Base-by-base conservation (phyloP, 2,797 vertebrate species). In the Lycodopsis pacificus region DNA sequence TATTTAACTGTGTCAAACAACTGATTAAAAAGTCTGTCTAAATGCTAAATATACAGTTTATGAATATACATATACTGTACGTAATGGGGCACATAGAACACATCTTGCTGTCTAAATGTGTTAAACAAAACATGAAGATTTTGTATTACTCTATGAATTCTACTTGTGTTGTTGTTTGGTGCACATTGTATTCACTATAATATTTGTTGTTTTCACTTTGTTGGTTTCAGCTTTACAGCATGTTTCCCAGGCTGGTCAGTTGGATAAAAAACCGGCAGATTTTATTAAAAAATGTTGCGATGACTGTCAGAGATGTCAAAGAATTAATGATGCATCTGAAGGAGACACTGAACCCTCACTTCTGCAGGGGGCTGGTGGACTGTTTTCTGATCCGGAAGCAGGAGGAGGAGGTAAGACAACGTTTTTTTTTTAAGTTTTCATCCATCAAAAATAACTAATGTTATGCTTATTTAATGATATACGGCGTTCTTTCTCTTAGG, bases 201-300 rank as follows among this genome's bases (percentile, higher is more conserved):
- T 65, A 13, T 56, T 1, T 54, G 1, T 36, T 65, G 2, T 62
- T n/a, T 59, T 48, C 20, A 6, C 14, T 80, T n/a, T n/a, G n/a
- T n/a, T n/a, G n/a, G n/a, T n/a, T n/a, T n/a, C n/a, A 93, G 92
- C 36, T 93, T 27, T 93, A 91, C 85, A 92, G 93, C 80, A 84
- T 85, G 77, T 93, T 92, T 77, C 92, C 92, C 25, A 10, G 86
- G 57, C 32, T 92, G 66, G 4, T 32, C 1, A 5, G n/a, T 1
- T 93, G 89, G 86, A 36, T 87, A 46, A 87, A 80, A 64, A 59
- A 38, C 27, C 80, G 76, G 1, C 61, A 74, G n/a, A 8, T 34
- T 5, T 0, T 91, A 0, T 2, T 85, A 7, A 77, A 34, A 42
- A 82, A 90, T 38, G 0, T 0, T 8, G 51, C 70, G 1, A 27